Base-by-base conservation (phyloP, 2,888 invertebrate genomes). In the Dioctria linearis region DNA sequence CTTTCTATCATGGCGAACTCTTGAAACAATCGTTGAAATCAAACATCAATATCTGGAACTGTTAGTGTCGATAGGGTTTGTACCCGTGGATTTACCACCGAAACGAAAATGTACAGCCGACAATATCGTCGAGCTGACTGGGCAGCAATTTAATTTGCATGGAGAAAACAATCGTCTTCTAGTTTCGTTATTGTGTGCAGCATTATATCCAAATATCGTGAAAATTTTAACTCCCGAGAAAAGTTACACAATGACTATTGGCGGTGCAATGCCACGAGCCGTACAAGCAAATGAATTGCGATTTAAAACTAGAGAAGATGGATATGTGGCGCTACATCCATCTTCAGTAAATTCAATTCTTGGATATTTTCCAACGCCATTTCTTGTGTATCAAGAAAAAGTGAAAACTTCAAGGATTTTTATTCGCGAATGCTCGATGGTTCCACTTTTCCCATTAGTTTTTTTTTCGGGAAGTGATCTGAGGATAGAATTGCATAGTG, bases 181-280 rank as follows among this genome's bases (percentile, higher is more conserved):
- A 37, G 92, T 94, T 75, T 97, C 97, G 0, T 93, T 98, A 42
- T 90, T 99, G 63, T 96, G 96, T 86, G 97, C 97, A 2, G 97
- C 98, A 0, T 90, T 97, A 37, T 98, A 98, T 89, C 98, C 98
- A 0, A 97, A 97, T 86, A 92, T 99, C 49, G 95, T 96, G 0
- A 94, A 95, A 90, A 94, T 89, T 0, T 89, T 95, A 71, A 95
- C 94, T 0, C 95, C 95, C 0, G 94, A 94, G 84, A 94, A 95
- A 86, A 93, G 93, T 0, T 95, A 93, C 87, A 91, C 93, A 85
- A 91, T 93, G 86, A 94, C 94, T 86, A 92, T 92, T 0, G 92
- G 92, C 2, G 95, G 95, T 0, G 95, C 95, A 0, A 91, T 96
- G 75, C 94, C 95, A 0, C 91, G 93, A 8, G 92, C 93, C 80